Evolutionary conservation across 2,888 invertebrate species (phyloP), one percentile per base, ranked within the genome.

Genomic region (Cylloceria caligata): DNA sequence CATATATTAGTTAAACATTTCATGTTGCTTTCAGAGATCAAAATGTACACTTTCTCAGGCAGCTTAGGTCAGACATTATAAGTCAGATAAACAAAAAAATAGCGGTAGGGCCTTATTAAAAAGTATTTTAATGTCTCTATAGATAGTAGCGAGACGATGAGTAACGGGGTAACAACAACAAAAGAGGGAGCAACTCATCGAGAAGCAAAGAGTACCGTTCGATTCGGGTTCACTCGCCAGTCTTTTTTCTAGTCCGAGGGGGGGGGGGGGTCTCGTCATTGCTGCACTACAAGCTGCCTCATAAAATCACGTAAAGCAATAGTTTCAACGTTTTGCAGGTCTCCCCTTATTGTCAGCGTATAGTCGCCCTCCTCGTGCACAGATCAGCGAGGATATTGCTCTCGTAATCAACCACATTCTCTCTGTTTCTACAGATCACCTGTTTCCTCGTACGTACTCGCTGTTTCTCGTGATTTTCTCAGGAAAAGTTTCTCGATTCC

Each of bases 191-290:
- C n/a, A 47, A 42, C 27, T 21, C 21, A 57, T 16, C 24, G n/a
- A 49, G 71, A 69, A 62, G 74, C 30, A 49, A 77, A 52, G 11
- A 75, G 60, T 84, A 80, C 84, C 84, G 84, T 84, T 80, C 57
- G 77, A 68, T 71, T 74, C 34, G 60, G 13, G n/a, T 57, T 77
- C 47, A 68, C 52, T 47, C 47, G 3, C 1, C 19, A n/a, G 19
- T 27, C 49, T 13, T 52, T 19, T 47, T 21, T n/a, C 34, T 13
- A 5, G 5, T 7, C 1, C 0, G 13, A 3, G 27, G 55, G 11
- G 3, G 30, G n/a, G n/a, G 27, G 2, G 13, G 16, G 1, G 34
- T 13, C 68, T 55, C 55, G 21, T 27, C 27, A 47, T 57, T 55
- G 30, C 30, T 62, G 62, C n/a, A 24, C 42, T 42, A 24, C 64